A percentile compares a stretch with the other conserved stretches of the same genome.
phyloP scores from a whole-genome alignment of 2,797 vertebrate species.

The Paedocypris micromegethes region DNA sequence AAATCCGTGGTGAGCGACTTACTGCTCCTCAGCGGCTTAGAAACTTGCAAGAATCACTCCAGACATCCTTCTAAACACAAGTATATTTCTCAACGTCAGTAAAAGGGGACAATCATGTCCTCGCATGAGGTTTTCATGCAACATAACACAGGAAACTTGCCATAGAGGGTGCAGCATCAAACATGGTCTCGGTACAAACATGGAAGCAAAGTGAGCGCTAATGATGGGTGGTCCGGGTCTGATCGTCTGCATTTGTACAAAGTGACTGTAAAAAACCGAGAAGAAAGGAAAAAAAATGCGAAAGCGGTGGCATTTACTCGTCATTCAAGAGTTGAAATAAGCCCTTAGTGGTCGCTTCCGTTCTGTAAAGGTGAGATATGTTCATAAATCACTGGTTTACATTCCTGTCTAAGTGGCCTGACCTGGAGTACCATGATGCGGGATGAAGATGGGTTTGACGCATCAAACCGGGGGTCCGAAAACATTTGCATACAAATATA shows the following conservation, averaged over 20 bases:
- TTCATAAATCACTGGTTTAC: slow-evolving; percentile 40
- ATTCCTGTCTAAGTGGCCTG: slow-evolving; percentile 40
- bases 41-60: slow-evolving; percentile 45
- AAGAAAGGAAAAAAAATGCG: slow-evolving; percentile 14
- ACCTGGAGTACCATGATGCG: slow-evolving; percentile 59
- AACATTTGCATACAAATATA: slow-evolving; percentile 63
- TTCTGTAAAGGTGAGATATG: slow-evolving; percentile 22
- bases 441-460: slow-evolving; percentile 50
- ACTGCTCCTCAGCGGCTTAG: neutral
- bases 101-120: slow-evolving; percentile 66
- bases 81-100: slow-evolving; percentile 61
- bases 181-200: slow-evolving; percentile 45
- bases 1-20: no score
- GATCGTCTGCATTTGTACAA: slow-evolving; percentile 6
- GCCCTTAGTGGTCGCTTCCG: slow-evolving; percentile 44
- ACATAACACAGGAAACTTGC: slow-evolving; percentile 63
- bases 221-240: neutral
- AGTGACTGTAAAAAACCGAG: no score
- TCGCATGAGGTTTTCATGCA: slow-evolving; percentile 72
- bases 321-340: slow-evolving; percentile 44
- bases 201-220: slow-evolving; percentile 37
- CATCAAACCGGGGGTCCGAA: slow-evolving; percentile 49
- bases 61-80: slow-evolving; percentile 63
- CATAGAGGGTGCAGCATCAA: slow-evolving; percentile 46
- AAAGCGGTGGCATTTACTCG: slow-evolving; percentile 37